Evolutionary conservation across 2,113 vertebrate genomes (phyloP), one percentile per base, ranked within the genome.

Genomic region (Hystrix cristata): DNA sequence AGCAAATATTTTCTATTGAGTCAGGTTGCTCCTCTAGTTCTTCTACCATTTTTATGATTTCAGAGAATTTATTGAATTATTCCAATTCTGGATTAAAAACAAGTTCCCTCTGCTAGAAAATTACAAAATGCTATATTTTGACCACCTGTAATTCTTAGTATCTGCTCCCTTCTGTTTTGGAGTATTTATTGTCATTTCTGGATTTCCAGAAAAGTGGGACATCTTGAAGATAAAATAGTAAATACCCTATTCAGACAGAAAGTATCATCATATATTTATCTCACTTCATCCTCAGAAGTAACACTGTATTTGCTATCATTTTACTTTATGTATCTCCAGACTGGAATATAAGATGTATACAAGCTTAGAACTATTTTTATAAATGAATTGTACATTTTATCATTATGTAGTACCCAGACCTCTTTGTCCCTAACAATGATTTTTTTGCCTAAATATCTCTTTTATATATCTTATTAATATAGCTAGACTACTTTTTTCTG

Each of bases 1-100:
- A 91, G 43, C 25, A 62, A 91, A 91, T 64, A 91, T 81, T 87
- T 80, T 95, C 62, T 67, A 18, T 80, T 85, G 65, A 55, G n/a
- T 48, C 59, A 72, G 51, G 34, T 53, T 48, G 29, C 38, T 18
- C 55, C 13, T 89, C n/a, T 92, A n/a, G 31, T 43, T 43, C 43
- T 87, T 87, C 65, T 43, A 31, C 59, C n/a, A 34, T 76, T 71
- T 82, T 29, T n/a, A 81, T 65, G n/a, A 46, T 59, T 79, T 86
- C 16, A 86, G 71, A 19, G 69, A 86, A 79, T 34, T 82, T 84
- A 7, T 60, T 78, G 46, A 90, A 69, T 85, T 86, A 69, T 85
- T 91, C 53, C 9, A 79, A 60, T 69, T 79, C 12, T 85, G 43
- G 31, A 15, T 69, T 85, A 38, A 86, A 90, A 60, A 21, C 48